Evolutionary conservation across 2,888 invertebrate genomes (phyloP).

Genomic region (Limnephilus lunatus): DNA sequence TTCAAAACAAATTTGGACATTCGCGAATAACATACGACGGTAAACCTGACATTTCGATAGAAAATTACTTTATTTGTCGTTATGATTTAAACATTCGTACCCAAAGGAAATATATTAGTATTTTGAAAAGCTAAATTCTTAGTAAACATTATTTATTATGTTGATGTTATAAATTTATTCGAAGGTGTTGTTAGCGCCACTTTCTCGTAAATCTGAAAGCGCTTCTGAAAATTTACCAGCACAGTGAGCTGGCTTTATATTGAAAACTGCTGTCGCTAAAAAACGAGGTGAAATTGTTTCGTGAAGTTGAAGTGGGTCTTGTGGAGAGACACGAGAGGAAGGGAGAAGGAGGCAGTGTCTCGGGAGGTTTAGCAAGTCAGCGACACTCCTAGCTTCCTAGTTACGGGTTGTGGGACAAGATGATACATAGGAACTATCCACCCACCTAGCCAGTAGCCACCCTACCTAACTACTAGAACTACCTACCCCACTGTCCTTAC

Average conservation of each 20-base stretch:
- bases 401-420: constrained; percentile 28
- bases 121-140: not conserved
- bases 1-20: constrained; percentile 11
- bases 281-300: constrained; percentile 45
- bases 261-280: constrained; percentile 41
- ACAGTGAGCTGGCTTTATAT: constrained; percentile 43
- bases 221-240: not conserved
- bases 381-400: constrained; percentile 12
- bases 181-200: not conserved
- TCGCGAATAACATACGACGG: not conserved
- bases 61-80: not conserved
- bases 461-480: not conserved
- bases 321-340: constrained; percentile 20
- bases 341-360: constrained; percentile 7
- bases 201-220: not conserved
- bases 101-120: not conserved
- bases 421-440: not conserved
- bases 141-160: not conserved
- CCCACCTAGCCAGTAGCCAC: not conserved
- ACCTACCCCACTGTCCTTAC: constrained; percentile 20
- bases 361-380: constrained; percentile 42
- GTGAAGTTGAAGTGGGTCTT: constrained; percentile 49
- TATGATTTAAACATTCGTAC: not conserved
- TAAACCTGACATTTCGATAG: not conserved
- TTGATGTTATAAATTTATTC: not conserved